These are phyloP conservation scores for Prorops nasuta DNA, from an alignment of 1,140 invertebrate species.

Conservation along the genomic window DNA sequence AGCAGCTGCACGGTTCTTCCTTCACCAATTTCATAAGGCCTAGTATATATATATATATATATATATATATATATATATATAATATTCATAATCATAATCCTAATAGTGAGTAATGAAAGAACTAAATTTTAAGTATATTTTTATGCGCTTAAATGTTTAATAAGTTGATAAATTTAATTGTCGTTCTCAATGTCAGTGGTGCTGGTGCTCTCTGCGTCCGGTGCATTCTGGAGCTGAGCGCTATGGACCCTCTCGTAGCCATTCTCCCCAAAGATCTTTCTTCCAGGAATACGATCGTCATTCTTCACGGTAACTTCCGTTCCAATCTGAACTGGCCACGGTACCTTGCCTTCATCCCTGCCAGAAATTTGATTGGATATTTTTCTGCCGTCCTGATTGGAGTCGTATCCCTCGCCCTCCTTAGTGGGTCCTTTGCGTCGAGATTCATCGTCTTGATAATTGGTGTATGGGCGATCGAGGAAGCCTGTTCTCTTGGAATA, in stretches of 20 bases:
- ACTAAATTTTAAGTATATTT: too few species aligned
- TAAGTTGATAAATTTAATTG: too few species aligned
- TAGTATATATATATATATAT: too few species aligned
- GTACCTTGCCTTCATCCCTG: conserved; percentile 31
- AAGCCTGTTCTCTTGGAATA: conserved; percentile 35
- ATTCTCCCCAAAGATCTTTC: conserved; percentile 43
- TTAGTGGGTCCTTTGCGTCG: conserved; percentile 25
- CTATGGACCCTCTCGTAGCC: conserved; percentile 42
- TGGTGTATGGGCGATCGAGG: conserved; percentile 26
- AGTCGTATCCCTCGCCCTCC: conserved; percentile 28
- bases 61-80: too few species aligned
- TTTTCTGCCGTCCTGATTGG: conserved; percentile 25
- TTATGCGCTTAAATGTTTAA: too few species aligned
- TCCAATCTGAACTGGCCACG: conserved; percentile 53
- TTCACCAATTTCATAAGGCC: too few species aligned
- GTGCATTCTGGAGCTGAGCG: conserved; percentile 33
- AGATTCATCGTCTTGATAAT: conserved; percentile 21
- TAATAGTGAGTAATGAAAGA: too few species aligned
- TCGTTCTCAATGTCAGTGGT: conserved; percentile 27
- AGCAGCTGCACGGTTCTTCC: too few species aligned
- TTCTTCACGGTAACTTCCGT: conserved; percentile 54
- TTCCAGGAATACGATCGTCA: conserved; percentile 45
- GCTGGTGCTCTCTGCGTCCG: conserved; percentile 24
- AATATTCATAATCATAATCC: too few species aligned
- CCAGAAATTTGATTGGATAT: conserved; percentile 29